phyloP scores from a whole-genome alignment of 2,797 vertebrate genomes.

The Staurois parvus region DNA sequence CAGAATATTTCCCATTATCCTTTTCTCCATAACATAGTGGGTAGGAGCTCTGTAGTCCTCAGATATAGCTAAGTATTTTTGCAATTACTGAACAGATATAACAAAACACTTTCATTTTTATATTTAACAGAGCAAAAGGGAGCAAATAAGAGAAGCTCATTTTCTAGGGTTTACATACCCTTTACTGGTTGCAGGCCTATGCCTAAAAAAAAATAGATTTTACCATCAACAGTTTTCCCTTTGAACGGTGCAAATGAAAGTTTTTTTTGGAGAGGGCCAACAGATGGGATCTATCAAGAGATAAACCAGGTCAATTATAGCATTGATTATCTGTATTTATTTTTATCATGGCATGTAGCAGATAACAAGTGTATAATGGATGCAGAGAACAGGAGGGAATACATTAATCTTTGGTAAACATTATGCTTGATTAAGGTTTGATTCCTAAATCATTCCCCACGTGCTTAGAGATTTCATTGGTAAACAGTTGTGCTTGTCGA shows the following conservation, averaged over 20 bases:
- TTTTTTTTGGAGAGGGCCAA: background rate
- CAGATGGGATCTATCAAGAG: constrained; percentile 1
- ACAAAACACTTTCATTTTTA: too few relatives aligned
- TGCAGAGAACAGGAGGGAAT: constrained; percentile 28
- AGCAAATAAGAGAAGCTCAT: too few relatives aligned
- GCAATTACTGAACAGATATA: too few relatives aligned
- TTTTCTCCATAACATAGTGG: too few relatives aligned
- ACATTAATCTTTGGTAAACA: constrained; percentile 20
- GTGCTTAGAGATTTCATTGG: background rate
- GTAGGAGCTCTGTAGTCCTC: too few relatives aligned
- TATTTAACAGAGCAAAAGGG: too few relatives aligned
- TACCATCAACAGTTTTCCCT: too few relatives aligned
- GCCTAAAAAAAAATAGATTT: too few relatives aligned
- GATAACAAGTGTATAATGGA: constrained; percentile 35
- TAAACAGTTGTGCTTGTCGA: constrained; percentile 8
- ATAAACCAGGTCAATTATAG: constrained; percentile 20
- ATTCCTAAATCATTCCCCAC: constrained; percentile 16
- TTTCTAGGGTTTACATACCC: too few relatives aligned
- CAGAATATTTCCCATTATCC: too few relatives aligned
- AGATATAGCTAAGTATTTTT: too few relatives aligned
- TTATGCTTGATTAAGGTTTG: constrained; percentile 41
- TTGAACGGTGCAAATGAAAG: background rate
- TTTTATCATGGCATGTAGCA: constrained; percentile 18
- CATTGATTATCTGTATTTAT: constrained; percentile 42
- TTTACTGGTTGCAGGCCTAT: too few relatives aligned